phyloP scores from a whole-genome alignment of 2,888 invertebrate genomes.

The Drosophila fungiperda region DNA sequence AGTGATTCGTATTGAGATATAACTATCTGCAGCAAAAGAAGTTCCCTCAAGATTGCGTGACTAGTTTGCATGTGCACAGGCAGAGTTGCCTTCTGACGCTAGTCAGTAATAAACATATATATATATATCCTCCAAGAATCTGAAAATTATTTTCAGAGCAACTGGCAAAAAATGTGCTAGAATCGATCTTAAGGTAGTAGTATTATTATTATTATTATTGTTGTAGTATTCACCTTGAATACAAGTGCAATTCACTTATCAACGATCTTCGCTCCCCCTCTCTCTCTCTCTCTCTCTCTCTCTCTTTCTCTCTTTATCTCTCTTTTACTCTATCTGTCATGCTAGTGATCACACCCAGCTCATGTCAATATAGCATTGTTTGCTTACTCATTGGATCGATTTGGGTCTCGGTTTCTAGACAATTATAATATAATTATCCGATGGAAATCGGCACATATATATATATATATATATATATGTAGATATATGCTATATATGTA shows the following conservation, averaged over 20 bases:
- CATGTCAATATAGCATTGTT: not conserved
- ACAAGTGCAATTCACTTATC: not conserved
- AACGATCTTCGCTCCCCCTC: not conserved
- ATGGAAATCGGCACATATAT: not conserved
- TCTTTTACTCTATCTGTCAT: not conserved
- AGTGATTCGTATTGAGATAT: not conserved
- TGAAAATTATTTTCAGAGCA: not conserved
- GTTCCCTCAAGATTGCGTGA: not conserved
- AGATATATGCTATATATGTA: slow-evolving; percentile 3
- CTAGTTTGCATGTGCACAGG: not conserved
- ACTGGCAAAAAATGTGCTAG: not conserved
- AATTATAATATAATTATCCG: slow-evolving; percentile 26
- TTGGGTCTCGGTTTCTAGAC: slow-evolving; percentile 4
- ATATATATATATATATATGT: not conserved
- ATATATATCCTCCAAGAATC: not conserved
- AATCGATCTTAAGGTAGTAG: not conserved
- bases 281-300: not conserved
- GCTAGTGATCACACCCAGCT: slow-evolving; percentile 1
- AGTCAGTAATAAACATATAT: not conserved
- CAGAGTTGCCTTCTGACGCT: not conserved
- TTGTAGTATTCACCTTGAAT: not conserved
- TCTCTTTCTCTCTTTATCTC: not conserved
- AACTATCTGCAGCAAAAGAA: not conserved
- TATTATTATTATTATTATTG: not conserved
- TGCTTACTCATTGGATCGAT: slow-evolving; percentile 23